These are phyloP conservation scores for Xiphias gladius DNA, from an alignment of 2,113 vertebrate genomes.

Conservation along the genomic window DNA sequence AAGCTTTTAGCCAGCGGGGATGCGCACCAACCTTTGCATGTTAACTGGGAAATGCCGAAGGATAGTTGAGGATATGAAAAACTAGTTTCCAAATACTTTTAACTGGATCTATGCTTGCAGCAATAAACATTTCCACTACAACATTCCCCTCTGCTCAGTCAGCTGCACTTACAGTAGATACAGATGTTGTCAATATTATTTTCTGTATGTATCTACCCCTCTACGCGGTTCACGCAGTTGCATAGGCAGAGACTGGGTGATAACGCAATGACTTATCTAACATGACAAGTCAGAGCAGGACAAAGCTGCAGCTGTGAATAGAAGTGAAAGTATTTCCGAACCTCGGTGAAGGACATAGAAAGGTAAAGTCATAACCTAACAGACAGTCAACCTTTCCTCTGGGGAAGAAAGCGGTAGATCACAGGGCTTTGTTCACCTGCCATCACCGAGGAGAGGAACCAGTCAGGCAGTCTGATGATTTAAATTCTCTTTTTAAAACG, in stretches of 20 bases:
- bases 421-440: conserved; percentile 45
- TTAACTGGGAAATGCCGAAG: conserved; percentile 21
- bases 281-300: conserved; percentile 68
- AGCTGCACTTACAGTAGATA: conserved; percentile 23
- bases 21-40: background rate
- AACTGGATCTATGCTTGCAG: conserved; percentile 34
- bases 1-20: background rate
- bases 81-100: conserved; percentile 26
- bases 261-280: conserved; percentile 60
- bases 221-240: conserved; percentile 2
- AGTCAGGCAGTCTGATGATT: conserved; percentile 17
- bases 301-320: conserved; percentile 44
- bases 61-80: conserved; percentile 26
- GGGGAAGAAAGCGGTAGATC: conserved; percentile 11
- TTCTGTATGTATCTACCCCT: background rate
- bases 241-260: conserved; percentile 22
- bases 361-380: conserved; percentile 22
- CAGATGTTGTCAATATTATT: conserved; percentile 26
- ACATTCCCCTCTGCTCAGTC: conserved; percentile 19
- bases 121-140: conserved; percentile 14
- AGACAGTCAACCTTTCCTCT: conserved; percentile 17
- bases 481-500: background rate
- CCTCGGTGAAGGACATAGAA: background rate
- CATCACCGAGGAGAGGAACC: conserved; percentile 4
- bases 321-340: conserved; percentile 56